A percentile compares a stretch with the other conserved stretches of the same genome.
These are phyloP conservation scores for Agrotis puta DNA, from an alignment of 2,888 invertebrate species.

Conservation along the genomic window DNA sequence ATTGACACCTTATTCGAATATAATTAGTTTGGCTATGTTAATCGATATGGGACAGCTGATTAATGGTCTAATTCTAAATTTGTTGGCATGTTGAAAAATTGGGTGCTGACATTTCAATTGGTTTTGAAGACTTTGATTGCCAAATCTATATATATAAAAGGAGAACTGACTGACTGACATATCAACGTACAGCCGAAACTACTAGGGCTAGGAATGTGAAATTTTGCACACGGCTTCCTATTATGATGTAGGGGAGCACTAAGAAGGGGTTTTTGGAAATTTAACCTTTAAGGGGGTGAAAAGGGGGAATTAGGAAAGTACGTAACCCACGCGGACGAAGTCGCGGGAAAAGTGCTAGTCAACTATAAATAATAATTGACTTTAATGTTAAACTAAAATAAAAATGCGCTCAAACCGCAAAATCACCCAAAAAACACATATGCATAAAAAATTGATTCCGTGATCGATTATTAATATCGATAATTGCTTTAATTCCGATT, in stretches of 20 bases:
- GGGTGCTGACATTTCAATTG: slow-evolving; percentile 4
- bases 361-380: slow-evolving; percentile 3
- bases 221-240: too few species aligned
- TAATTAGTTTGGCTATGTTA: slow-evolving; percentile 53
- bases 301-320: too few species aligned
- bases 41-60: slow-evolving; percentile 51
- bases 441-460: slow-evolving; percentile 41
- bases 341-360: too few species aligned
- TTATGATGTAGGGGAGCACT: too few species aligned
- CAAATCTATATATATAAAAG: too few species aligned
- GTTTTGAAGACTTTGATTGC: slow-evolving; percentile 20
- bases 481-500: slow-evolving; percentile 80
- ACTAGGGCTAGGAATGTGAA: too few species aligned
- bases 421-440: slow-evolving; percentile 20
- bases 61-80: slow-evolving; percentile 34
- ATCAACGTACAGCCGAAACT: too few species aligned
- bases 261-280: too few species aligned
- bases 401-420: slow-evolving; percentile 13
- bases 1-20: slow-evolving; percentile 65
- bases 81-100: slow-evolving; percentile 17
- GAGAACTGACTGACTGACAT: too few species aligned
- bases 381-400: not conserved
- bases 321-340: too few species aligned
- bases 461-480: slow-evolving; percentile 68
- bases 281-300: too few species aligned